Evolutionary conservation across 2,888 invertebrate species (phyloP).

Genomic region (Tinea trinotella): DNA sequence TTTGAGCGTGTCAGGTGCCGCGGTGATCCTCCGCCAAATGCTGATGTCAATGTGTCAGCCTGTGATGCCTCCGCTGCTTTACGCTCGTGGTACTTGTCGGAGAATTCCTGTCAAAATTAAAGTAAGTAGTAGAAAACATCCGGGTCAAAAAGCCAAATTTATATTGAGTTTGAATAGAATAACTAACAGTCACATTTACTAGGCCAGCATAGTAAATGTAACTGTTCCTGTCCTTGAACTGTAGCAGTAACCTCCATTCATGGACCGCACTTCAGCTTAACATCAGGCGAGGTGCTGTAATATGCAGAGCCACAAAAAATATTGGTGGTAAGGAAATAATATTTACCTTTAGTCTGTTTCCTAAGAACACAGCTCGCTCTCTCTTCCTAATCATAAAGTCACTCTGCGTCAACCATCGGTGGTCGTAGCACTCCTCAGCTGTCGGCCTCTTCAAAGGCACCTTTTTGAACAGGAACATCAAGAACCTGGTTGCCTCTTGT

Average conservation of each 20-base stretch:
- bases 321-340: no score
- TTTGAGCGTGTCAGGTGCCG: constrained; percentile 80
- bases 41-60: constrained; percentile 67
- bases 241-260: no score
- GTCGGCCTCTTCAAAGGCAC: constrained; percentile 95
- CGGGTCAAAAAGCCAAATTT: neutral
- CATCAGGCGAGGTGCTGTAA: no score
- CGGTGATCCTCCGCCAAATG: constrained; percentile 68
- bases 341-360: constrained; percentile 82
- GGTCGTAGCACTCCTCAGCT: constrained; percentile 95
- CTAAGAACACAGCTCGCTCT: constrained; percentile 89
- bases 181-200: no score
- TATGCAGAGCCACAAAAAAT: no score
- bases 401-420: constrained; percentile 94
- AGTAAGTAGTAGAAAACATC: neutral
- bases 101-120: constrained; percentile 76
- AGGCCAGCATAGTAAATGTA: no score
- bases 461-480: constrained; percentile 96
- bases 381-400: constrained; percentile 95
- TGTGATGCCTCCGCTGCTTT: constrained; percentile 74
- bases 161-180: neutral
- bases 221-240: no score
- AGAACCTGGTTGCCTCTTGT: constrained; percentile 90
- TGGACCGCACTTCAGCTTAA: no score
- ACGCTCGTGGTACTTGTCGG: constrained; percentile 82